These are phyloP conservation scores for Sinentomon sp. DNA, from an alignment of 2,888 invertebrate species.

Conservation along the genomic window DNA sequence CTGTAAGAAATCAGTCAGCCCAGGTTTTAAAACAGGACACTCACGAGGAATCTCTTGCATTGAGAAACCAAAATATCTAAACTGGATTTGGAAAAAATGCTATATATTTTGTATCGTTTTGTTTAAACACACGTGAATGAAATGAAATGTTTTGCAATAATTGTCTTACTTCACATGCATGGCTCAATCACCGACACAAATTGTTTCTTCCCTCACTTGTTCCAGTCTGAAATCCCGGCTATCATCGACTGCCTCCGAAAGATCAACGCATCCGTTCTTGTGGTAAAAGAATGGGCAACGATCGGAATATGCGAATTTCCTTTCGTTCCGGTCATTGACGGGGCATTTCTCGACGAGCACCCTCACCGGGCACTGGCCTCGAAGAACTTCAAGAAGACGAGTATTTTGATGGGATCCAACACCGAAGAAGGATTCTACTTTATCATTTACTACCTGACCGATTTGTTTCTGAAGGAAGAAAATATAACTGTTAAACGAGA, in stretches of 20 bases:
- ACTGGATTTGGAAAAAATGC: too few relatives aligned
- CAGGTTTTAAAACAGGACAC: too few relatives aligned
- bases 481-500: conserved; percentile 52
- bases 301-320: conserved; percentile 68
- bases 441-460: conserved; percentile 68
- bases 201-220: too few relatives aligned
- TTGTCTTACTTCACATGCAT: too few relatives aligned
- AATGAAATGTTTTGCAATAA: too few relatives aligned
- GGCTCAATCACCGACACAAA: too few relatives aligned
- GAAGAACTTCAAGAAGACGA: conserved; percentile 72
- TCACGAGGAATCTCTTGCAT: too few relatives aligned
- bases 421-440: conserved; percentile 83
- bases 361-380: conserved; percentile 35
- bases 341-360: conserved; percentile 63
- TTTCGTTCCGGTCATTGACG: conserved; percentile 80
- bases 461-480: conserved; percentile 53
- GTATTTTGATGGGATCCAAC: conserved; percentile 70
- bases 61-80: too few relatives aligned
- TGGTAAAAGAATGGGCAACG: conserved; percentile 59
- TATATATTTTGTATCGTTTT: too few relatives aligned
- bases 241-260: conserved; percentile 42
- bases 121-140: too few relatives aligned
- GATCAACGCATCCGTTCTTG: conserved; percentile 40
- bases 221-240: too few relatives aligned
- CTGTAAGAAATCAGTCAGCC: too few relatives aligned